Percentiles rank a stretch among this genome's conserved stretches.
These are phyloP conservation scores for Mus minutoides DNA, from an alignment of 2,797 vertebrate species.

Conservation along the genomic window DNA sequence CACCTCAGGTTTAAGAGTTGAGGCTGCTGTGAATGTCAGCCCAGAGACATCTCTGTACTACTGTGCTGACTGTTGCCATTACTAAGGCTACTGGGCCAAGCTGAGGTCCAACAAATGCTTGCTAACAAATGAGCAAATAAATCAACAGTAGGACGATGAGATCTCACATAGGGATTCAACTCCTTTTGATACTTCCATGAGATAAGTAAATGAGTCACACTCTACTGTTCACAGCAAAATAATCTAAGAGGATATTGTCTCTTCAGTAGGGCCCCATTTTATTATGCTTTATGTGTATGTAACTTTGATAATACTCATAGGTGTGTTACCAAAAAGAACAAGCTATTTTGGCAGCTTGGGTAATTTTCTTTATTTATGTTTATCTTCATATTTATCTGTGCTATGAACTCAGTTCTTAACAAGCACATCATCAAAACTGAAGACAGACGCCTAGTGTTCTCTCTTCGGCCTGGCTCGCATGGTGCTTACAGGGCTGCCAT, in stretches of 20 bases:
- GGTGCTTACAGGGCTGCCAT: fast-evolving
- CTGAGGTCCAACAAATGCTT: not conserved
- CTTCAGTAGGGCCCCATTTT: not conserved
- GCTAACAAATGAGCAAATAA: not conserved
- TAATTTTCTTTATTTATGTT: not conserved
- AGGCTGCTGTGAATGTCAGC: not conserved
- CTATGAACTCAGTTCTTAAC: not conserved
- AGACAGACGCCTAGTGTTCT: not conserved
- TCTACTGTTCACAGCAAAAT: not conserved
- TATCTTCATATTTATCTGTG: not conserved
- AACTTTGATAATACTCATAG: not conserved
- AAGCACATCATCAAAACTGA: not conserved
- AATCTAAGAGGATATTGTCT: not conserved
- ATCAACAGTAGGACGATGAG: not conserved
- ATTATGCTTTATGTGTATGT: not conserved
- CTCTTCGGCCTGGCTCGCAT: not conserved
- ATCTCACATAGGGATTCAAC: not conserved
- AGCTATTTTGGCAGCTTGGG: not conserved
- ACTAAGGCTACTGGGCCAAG: not conserved
- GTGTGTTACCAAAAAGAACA: not conserved
- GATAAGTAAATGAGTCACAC: not conserved
- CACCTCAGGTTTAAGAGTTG: no score
- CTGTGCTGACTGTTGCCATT: not conserved
- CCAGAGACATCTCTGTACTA: fast-evolving
- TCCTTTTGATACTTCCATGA: not conserved